Percentiles rank a stretch among this genome's conserved stretches.
Conservation (phyloP, 37 sponge, comb jelly and placozoan genomes). For the Trichoplax adhaerens region DNA sequence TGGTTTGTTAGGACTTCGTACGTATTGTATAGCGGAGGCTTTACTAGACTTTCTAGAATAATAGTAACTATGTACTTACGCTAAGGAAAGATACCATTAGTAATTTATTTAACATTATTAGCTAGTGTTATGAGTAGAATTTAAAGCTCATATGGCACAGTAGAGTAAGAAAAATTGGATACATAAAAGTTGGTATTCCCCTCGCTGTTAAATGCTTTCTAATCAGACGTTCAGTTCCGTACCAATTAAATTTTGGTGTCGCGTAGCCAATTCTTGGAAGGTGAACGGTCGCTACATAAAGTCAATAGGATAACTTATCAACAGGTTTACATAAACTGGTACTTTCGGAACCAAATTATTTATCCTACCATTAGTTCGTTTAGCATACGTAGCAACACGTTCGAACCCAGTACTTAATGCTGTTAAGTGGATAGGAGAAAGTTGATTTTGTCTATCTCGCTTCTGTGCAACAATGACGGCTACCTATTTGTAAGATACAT, state of each 20-base stretch:
- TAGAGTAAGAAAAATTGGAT: background rate
- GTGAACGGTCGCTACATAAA: constrained; percentile 53
- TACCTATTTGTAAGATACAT: constrained; percentile 5
- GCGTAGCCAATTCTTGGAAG: constrained; percentile 59
- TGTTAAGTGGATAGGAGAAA: constrained; percentile 50
- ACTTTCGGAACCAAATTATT: background rate
- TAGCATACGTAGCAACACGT: constrained; percentile 30
- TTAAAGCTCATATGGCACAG: background rate
- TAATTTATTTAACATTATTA: background rate
- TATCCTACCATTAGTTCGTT: constrained; percentile 23
- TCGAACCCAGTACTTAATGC: constrained; percentile 44
- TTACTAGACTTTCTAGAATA: too few relatives aligned
- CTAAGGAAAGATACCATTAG: constrained; percentile 5
- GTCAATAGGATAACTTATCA: background rate
- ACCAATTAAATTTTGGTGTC: constrained; percentile 73
- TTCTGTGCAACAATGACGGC: constrained; percentile 56
- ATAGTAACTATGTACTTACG: background rate
- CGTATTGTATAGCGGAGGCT: too few relatives aligned
- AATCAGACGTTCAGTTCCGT: constrained; percentile 62
- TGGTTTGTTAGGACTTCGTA: too few relatives aligned
- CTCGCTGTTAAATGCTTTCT: constrained; percentile 44
- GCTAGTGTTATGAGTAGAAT: background rate
- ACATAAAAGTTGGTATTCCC: constrained; percentile 51
- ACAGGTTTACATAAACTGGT: background rate
- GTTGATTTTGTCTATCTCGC: constrained; percentile 14